Conservation (phyloP, 2,797 vertebrate genomes). For the Psittacula echo region DNA sequence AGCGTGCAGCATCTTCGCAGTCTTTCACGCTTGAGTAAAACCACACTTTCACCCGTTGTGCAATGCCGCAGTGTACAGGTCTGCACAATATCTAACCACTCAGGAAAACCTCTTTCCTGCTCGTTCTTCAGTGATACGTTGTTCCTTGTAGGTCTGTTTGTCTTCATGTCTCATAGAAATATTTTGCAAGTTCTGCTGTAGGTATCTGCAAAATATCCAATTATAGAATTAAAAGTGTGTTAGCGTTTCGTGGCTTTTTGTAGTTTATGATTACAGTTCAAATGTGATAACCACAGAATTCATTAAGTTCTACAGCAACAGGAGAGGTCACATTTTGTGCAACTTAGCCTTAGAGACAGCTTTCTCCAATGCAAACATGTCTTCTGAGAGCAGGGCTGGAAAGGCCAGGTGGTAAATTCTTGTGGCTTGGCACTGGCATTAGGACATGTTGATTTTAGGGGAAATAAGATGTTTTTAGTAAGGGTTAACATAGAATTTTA, state of each 20-base stretch:
- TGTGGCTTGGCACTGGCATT: not conserved
- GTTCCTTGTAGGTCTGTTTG: not conserved
- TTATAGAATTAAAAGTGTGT: not conserved
- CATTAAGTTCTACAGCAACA: not conserved
- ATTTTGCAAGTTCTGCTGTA: not conserved
- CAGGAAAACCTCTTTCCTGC: not conserved
- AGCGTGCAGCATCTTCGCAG: not conserved
- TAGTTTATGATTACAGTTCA: not conserved
- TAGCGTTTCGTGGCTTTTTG: not conserved
- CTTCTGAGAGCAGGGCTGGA: not conserved
- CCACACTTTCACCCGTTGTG: not conserved
- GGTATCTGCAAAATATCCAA: not conserved
- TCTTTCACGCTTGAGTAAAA: not conserved
- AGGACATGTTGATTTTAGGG: not conserved
- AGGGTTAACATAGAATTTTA: not conserved
- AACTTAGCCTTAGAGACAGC: not conserved
- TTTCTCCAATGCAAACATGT: not conserved
- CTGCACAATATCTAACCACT: not conserved
- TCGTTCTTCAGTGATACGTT: not conserved
- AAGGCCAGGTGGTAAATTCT: constrained; percentile 7
- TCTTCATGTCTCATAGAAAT: not conserved
- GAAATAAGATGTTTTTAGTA: not conserved
- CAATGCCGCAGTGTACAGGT: not conserved
- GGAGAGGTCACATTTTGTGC: not conserved
- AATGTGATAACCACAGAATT: not conserved